Evolutionary conservation across 2,113 vertebrate genomes (phyloP).

Genomic region (Lophura nycthemera): DNA sequence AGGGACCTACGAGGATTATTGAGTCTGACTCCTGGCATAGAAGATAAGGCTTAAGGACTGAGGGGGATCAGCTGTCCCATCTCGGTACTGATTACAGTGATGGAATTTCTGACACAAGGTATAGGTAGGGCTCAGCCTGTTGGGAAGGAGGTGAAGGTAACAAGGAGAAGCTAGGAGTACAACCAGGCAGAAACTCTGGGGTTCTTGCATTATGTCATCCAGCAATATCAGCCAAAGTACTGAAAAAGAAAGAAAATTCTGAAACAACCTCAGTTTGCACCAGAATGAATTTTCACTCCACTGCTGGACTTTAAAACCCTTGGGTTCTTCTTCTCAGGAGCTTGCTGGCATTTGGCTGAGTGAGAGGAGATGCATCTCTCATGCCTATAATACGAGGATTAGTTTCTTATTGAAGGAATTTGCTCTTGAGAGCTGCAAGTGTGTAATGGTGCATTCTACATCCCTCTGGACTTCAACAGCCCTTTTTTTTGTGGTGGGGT

Average conservation of each 20-base stretch:
- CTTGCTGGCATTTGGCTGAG: not conserved
- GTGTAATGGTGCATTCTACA: not conserved
- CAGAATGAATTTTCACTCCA: not conserved
- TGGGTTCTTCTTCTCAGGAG: not conserved
- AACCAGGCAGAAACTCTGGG: not conserved
- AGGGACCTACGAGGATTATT: too few species aligned
- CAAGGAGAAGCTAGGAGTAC: not conserved
- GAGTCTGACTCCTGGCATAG: too few species aligned
- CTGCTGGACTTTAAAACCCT: not conserved
- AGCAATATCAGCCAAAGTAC: fast-evolving
- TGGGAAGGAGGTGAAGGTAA: not conserved
- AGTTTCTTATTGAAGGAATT: not conserved
- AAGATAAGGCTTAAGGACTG: not conserved
- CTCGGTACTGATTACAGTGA: not conserved
- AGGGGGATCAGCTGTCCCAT: not conserved
- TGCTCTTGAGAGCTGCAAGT: not conserved
- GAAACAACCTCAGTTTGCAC: not conserved
- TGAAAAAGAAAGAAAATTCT: not conserved
- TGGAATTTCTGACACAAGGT: not conserved
- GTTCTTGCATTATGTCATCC: not conserved
- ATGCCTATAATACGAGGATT: not conserved
- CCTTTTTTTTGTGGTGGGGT: not conserved
- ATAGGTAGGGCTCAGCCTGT: not conserved
- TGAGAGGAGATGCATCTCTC: too few species aligned
- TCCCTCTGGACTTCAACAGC: not conserved